phyloP scores from a whole-genome alignment of 2,888 invertebrate genomes.

The Erpobdella octoculata region DNA sequence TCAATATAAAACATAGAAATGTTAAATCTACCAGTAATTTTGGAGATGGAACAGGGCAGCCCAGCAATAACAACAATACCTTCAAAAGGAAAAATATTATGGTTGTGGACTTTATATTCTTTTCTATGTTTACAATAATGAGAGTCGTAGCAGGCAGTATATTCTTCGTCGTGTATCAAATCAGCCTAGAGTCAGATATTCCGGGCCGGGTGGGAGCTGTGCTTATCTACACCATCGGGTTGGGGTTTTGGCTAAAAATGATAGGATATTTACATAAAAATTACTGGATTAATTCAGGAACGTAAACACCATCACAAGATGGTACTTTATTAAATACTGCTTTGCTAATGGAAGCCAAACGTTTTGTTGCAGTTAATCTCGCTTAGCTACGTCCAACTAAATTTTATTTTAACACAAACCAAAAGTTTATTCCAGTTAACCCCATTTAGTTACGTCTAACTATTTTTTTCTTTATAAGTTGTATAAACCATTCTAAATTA shows the following conservation, averaged over 20 bases:
- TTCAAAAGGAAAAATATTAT: background rate
- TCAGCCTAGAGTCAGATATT: slow-evolving; percentile 42
- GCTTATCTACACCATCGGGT: slow-evolving; percentile 46
- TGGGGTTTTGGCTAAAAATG: slow-evolving; percentile 48
- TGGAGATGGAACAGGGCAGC: background rate
- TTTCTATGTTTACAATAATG: slow-evolving; percentile 45
- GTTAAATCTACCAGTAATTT: slow-evolving; percentile 23
- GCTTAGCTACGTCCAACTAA: no score
- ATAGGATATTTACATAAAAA: slow-evolving; percentile 40
- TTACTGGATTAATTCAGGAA: no score
- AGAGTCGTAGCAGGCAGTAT: slow-evolving; percentile 44
- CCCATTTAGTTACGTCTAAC: no score
- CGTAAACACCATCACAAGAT: no score
- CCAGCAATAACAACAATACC: background rate
- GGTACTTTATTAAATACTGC: no score
- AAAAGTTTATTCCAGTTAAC: no score
- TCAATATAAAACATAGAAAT: slow-evolving; percentile 38
- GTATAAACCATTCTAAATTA: no score
- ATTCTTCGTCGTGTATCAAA: slow-evolving; percentile 43
- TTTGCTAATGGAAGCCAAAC: no score
- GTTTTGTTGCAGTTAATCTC: no score
- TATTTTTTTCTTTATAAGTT: no score
- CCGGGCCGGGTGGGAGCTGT: slow-evolving; percentile 44
- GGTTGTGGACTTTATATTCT: slow-evolving; percentile 39
- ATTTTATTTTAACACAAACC: no score